Conservation (phyloP, 2,797 vertebrate genomes). For the Arctocebus calabarensis region DNA sequence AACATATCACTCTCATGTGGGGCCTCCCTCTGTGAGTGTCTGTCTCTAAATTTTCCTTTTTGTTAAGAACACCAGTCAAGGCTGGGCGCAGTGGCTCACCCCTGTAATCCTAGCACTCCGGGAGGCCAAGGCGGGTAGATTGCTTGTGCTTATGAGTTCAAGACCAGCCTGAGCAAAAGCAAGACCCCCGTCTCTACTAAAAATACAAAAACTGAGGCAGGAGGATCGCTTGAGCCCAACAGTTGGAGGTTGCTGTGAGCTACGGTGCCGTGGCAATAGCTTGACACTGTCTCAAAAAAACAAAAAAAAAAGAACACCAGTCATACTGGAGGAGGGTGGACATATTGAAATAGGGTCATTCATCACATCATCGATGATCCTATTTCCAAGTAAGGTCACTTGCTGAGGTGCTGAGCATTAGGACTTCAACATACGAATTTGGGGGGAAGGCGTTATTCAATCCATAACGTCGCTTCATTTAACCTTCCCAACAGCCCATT, state of each 20-base stretch:
- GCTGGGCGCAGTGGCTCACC: no score
- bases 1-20: background rate
- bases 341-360: background rate
- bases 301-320: background rate
- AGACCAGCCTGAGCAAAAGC: no score
- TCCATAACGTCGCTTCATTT: background rate
- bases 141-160: no score
- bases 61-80: background rate
- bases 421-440: background rate
- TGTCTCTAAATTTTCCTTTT: background rate
- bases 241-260: no score
- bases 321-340: background rate
- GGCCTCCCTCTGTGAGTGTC: background rate
- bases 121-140: no score
- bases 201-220: no score
- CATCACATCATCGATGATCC: background rate
- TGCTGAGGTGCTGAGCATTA: background rate
- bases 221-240: no score
- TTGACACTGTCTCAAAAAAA: no score
- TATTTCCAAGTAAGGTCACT: background rate
- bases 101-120: no score
- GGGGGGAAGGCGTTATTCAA: background rate
- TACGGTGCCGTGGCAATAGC: no score
- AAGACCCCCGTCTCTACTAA: no score
- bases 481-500: background rate